phyloP scores from a whole-genome alignment of 2,888 invertebrate species.

The Oscheius sp. region DNA sequence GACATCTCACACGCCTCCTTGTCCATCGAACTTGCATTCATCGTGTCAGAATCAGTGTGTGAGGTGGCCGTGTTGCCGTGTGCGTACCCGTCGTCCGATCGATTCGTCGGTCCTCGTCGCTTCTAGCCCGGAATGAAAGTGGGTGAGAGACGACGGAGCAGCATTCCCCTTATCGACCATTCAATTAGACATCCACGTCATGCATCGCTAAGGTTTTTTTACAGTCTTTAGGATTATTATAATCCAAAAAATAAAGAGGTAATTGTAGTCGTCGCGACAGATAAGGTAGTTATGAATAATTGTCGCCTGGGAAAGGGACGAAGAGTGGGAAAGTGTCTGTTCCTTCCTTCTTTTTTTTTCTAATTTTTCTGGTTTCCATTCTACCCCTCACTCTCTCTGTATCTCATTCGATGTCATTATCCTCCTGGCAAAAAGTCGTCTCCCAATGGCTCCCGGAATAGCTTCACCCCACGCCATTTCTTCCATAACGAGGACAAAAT shows the following conservation, averaged over 20 bases:
- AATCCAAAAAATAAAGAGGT: too few relatives aligned
- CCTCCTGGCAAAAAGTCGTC: slow-evolving; percentile 21
- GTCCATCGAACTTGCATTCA: background rate
- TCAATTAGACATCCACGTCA: slow-evolving; percentile 28
- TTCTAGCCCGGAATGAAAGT: slow-evolving; percentile 17
- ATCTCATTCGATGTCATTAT: slow-evolving; percentile 17
- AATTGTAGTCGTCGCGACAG: too few relatives aligned
- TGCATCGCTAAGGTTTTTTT: background rate
- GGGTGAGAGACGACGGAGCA: slow-evolving; percentile 20
- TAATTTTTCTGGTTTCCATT: background rate
- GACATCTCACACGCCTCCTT: background rate
- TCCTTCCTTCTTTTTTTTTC: too few relatives aligned
- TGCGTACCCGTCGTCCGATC: slow-evolving; percentile 28
- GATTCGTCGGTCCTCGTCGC: slow-evolving; percentile 6
- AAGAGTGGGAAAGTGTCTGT: too few relatives aligned
- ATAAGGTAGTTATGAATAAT: too few relatives aligned
- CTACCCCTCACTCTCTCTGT: background rate
- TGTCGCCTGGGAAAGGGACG: too few relatives aligned
- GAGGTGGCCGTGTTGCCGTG: slow-evolving; percentile 13
- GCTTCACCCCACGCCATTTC: slow-evolving; percentile 23
- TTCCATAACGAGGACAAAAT: slow-evolving; percentile 14
- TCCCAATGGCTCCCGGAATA: slow-evolving; percentile 10
- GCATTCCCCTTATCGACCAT: slow-evolving; percentile 20
- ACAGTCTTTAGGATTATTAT: background rate
- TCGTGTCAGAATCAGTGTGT: slow-evolving; percentile 10